Evolutionary conservation across 2,888 invertebrate species (phyloP).

Genomic region (Brachycybe producta): DNA sequence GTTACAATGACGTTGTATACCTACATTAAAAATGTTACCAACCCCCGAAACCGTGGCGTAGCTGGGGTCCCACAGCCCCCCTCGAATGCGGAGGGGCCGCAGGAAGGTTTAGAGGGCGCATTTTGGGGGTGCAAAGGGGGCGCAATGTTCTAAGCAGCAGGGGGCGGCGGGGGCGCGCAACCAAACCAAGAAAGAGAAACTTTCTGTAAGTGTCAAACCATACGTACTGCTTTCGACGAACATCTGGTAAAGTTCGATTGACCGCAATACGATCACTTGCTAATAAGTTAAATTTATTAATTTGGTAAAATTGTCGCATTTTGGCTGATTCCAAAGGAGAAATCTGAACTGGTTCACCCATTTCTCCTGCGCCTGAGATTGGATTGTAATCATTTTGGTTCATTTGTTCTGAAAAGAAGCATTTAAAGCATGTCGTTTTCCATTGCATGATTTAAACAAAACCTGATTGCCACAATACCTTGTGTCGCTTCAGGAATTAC

Average conservation of each 20-base stretch:
- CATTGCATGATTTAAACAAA: constrained; percentile 7
- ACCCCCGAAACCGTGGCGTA: no score
- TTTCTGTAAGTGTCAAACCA: neutral
- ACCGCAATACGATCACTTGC: constrained; percentile 77
- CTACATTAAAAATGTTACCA: no score
- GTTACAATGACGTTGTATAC: no score
- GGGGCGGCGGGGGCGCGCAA: no score
- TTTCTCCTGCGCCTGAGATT: constrained; percentile 55
- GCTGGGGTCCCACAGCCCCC: no score
- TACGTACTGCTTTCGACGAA: constrained; percentile 58
- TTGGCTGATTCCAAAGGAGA: constrained; percentile 57
- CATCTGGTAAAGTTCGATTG: constrained; percentile 70
- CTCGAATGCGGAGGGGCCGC: no score
- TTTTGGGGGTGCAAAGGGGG: no score
- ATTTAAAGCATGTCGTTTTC: neutral
- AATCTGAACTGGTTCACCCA: constrained; percentile 65
- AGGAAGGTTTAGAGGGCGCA: no score
- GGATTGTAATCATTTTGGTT: constrained; percentile 68
- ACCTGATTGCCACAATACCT: constrained; percentile 24
- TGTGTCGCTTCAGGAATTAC: constrained; percentile 38
- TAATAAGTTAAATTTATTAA: constrained; percentile 76
- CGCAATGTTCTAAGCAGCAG: no score
- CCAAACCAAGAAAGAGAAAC: constrained; percentile 2
- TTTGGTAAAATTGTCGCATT: constrained; percentile 63
- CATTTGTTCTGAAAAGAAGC: constrained; percentile 33